phyloP scores from a whole-genome alignment of 2,888 invertebrate species.

The Euproctis similis region DNA sequence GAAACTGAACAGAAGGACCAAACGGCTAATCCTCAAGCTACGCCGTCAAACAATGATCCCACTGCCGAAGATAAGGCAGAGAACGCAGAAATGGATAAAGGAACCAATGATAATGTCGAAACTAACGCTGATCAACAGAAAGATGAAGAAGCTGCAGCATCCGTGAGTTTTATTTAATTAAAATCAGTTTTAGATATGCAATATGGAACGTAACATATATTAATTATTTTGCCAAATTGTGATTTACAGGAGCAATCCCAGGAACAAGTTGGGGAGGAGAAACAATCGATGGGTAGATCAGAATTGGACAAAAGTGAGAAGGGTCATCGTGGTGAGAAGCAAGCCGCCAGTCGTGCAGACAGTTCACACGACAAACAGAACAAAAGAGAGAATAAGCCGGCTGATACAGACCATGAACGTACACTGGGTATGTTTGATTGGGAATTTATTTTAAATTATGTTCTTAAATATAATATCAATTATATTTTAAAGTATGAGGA shows the following conservation, averaged over 20 bases:
- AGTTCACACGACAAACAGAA: slow-evolving; percentile 53
- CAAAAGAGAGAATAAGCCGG: slow-evolving; percentile 80
- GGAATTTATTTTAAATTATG: no score
- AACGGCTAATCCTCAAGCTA: slow-evolving; percentile 69
- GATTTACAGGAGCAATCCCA: slow-evolving; percentile 69
- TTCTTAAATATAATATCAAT: no score
- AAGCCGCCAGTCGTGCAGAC: slow-evolving; percentile 53
- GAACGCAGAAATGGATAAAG: slow-evolving; percentile 62
- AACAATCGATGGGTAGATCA: slow-evolving; percentile 83
- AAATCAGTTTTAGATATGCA: no score
- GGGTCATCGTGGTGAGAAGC: slow-evolving; percentile 79
- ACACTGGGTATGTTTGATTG: slow-evolving; percentile 77
- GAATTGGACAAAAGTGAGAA: slow-evolving; percentile 82
- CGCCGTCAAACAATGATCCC: slow-evolving; percentile 64
- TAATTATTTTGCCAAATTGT: neutral
- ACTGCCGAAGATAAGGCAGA: slow-evolving; percentile 66
- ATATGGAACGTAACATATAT: no score
- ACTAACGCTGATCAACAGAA: slow-evolving; percentile 64
- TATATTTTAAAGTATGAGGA: no score
- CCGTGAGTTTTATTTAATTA: slow-evolving; percentile 48
- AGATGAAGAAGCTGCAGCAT: slow-evolving; percentile 57
- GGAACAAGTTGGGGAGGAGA: slow-evolving; percentile 77
- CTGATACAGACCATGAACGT: slow-evolving; percentile 83
- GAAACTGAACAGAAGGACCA: slow-evolving; percentile 57
- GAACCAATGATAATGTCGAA: slow-evolving; percentile 67